Evolutionary conservation across 2,797 vertebrate species (phyloP).

Genomic region (Pristis pectinata): DNA sequence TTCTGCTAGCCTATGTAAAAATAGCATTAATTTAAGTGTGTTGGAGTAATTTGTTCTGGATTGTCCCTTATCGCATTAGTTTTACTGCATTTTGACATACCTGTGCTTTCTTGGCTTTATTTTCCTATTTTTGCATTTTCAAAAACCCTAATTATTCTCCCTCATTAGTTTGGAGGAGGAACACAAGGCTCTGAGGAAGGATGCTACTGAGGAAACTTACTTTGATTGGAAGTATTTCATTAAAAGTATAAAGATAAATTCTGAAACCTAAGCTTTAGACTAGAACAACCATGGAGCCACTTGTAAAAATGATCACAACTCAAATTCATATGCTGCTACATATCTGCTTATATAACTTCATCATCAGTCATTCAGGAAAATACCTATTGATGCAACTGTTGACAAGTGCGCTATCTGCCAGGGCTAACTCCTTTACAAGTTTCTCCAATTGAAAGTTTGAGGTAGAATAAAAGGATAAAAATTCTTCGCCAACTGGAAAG

Average conservation of each 20-base stretch:
- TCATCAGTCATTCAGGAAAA: background rate
- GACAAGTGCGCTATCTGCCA: background rate
- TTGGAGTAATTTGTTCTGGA: background rate
- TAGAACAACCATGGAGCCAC: background rate
- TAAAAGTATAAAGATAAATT: background rate
- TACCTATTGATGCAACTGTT: background rate
- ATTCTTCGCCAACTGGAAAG: too few species aligned
- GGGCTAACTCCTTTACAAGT: background rate
- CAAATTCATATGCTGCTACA: background rate
- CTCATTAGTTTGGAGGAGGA: background rate
- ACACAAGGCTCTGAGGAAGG: background rate
- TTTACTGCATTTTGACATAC: background rate
- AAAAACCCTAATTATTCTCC: background rate
- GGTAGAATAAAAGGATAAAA: background rate
- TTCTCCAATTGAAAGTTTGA: background rate
- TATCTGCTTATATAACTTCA: background rate
- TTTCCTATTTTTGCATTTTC: background rate
- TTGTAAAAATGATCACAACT: background rate
- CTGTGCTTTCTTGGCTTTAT: background rate
- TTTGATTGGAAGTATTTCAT: background rate
- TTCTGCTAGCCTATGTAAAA: background rate
- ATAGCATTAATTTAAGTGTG: background rate
- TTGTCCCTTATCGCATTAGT: background rate
- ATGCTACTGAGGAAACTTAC: background rate
- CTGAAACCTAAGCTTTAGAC: background rate